Evolutionary conservation across 2,888 invertebrate genomes (phyloP), one percentile per base, ranked within the genome.

Genomic region (Ophion ellenae): DNA sequence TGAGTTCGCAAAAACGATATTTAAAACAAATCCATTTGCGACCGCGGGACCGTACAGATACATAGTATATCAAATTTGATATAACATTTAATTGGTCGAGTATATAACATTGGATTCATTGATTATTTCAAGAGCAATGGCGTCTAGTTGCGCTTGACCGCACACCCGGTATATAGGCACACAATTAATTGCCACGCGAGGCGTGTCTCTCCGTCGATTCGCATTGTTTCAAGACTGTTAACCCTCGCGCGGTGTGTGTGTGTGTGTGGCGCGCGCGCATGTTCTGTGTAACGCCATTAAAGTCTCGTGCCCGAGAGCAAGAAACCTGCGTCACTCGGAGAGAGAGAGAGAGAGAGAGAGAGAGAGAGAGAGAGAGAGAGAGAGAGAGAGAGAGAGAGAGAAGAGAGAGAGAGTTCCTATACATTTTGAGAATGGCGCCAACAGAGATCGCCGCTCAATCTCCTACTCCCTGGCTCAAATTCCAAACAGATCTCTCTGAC

Each of bases 161-260:
- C 5, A 40, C 40, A 40, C 40, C 40, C 40, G 40, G 40, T 40
- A 40, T 40, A 40, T 40, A 40, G 40, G 5, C 47, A 47, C 14
- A 11, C 10, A 47, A 14, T 47, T 47, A 14, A 47, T 47, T 14
- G 32, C 32, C 64, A n/a, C 2, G 2, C 2, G 24, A 64, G 32
- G 32, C 64, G 28, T 63, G 24, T 63, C 63, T 20, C 7, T 1
- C 20, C 11, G 28, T 28, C 28, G 32, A 67, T 45, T 36, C 83
- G 85, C 88, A 88, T 90, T 88, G 90, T 89, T 88, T 74, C 71
- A 81, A 85, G 89, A 90, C 90, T 90, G 75, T 90, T 90, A 88
- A 90, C 90, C 89, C 75, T 59, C 24, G 36, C 73, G 69, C 66
- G 70, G 53, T 67, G 17, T 47, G 73, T 61, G 32, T 28, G 77